These are phyloP conservation scores for Parnassius mnemosyne DNA, from an alignment of 2,888 invertebrate genomes.

Conservation along the genomic window DNA sequence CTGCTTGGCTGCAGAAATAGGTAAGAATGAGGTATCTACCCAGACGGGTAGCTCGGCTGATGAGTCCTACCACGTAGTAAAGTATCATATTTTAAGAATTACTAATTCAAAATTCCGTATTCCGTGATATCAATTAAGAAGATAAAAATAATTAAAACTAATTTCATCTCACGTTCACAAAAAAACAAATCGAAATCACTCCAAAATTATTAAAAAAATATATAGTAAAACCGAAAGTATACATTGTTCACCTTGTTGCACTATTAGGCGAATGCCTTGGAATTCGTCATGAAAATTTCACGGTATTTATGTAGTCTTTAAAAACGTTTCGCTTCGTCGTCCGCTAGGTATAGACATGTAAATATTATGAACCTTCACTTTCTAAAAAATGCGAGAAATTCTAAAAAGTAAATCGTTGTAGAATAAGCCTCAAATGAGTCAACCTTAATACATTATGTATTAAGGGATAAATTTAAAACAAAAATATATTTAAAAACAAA, in stretches of 20 bases:
- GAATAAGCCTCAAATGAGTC: constrained; percentile 45
- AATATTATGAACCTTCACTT: constrained; percentile 73
- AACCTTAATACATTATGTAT: not conserved
- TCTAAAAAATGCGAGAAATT: constrained; percentile 60
- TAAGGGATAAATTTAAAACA: no score
- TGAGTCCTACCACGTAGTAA: no score
- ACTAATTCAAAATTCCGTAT: not conserved
- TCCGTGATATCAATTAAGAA: not conserved
- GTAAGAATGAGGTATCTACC: no score
- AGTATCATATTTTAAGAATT: not conserved
- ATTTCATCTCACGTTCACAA: no score
- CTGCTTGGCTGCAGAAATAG: no score
- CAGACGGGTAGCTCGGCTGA: no score
- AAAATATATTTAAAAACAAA: no score
- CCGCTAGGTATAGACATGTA: constrained; percentile 54
- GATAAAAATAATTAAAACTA: not conserved
- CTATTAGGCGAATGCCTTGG: constrained; percentile 11
- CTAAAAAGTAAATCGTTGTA: constrained; percentile 44
- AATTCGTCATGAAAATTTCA: constrained; percentile 51
- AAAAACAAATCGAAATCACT: no score
- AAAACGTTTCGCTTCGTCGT: constrained; percentile 44
- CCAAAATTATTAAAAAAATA: not conserved
- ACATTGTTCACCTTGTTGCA: no score
- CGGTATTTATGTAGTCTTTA: constrained; percentile 45
- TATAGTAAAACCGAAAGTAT: not conserved